Base-by-base conservation (phyloP, 2,888 invertebrate species). In the Habroteleia sp. region DNA sequence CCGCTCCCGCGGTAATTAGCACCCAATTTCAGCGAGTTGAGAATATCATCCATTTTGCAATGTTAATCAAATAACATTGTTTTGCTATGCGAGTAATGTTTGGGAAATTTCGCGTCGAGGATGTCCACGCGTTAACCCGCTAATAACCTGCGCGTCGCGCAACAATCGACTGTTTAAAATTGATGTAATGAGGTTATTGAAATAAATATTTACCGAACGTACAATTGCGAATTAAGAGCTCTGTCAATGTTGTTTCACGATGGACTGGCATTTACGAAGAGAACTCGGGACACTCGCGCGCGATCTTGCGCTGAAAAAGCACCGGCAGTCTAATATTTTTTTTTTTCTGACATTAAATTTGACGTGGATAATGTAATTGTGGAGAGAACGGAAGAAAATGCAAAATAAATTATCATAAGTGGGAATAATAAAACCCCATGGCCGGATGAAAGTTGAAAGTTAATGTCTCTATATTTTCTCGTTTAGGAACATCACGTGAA, bases 61-160 rank as follows among this genome's bases (percentile, higher is more conserved):
- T 37, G 69, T 54, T 71, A 60, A 71, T 71, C 62, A 52, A 71
- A 71, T 71, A 62, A 71, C 27, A 13, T 33, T 62, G 46, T 62
- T 62, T 71, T 71, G 69, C 39, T 71, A 54, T 27, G 46, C 17
- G 66, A 44, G 27, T 39, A 54, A 46, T 37, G 68, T 50, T 50
- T 48, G 48, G 46, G 17, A 13, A 50, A 42, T 68, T 50, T 29
- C 27, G n/a, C 11, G 58, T 33, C 23, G 23, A 25, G 20, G 31
- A 25, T 33, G 46, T 50, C n/a, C n/a, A 27, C 4, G 39, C 13
- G 13, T 13, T 13, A 13, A 1, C 33, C 13, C 13, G 13, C 25
- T 48, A 37, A 48, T 39, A 20, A 5, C 27, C 7, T n/a, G 56
- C 16, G 25, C 58, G 4, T n/a, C 25, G 31, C 31, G 31, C 16